These are phyloP conservation scores for Labia minor DNA, from an alignment of 2,888 invertebrate genomes.

Conservation along the genomic window DNA sequence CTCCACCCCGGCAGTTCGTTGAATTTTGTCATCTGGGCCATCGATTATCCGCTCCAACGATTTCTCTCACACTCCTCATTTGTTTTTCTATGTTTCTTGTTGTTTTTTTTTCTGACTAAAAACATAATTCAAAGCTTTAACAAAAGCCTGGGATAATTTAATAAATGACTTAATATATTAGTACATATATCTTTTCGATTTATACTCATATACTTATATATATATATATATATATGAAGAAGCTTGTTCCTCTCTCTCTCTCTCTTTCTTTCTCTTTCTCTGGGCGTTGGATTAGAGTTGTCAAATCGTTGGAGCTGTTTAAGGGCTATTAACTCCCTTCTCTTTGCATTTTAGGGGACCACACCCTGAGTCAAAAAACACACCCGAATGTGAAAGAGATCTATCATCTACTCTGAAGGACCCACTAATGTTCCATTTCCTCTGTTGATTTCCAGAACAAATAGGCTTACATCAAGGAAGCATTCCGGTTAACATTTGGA, in stretches of 20 bases:
- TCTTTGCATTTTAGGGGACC: not conserved
- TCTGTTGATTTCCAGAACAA: constrained; percentile 1
- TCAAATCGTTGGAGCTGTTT: not conserved
- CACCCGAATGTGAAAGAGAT: constrained; percentile 13
- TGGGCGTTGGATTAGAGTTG: constrained; percentile 7
- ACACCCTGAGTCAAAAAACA: constrained; percentile 7
- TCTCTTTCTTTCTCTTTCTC: not conserved
- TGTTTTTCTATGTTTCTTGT: no score
- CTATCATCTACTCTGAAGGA: constrained; percentile 2
- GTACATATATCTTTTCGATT: no score
- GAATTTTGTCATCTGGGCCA: not conserved
- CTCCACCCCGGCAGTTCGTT: no score
- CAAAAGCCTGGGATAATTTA: not conserved
- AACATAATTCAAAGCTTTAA: not conserved
- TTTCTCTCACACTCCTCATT: not conserved
- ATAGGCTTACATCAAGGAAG: not conserved
- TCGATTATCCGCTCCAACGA: not conserved
- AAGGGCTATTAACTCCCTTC: constrained; percentile 9
- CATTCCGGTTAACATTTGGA: no score
- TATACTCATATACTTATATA: no score
- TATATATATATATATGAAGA: not conserved
- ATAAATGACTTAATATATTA: not conserved
- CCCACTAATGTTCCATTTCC: constrained; percentile 3
- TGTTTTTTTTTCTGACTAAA: not conserved
- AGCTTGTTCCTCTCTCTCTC: no score